phyloP scores from a whole-genome alignment of 2,797 vertebrate genomes.

The Vespertilio murinus region DNA sequence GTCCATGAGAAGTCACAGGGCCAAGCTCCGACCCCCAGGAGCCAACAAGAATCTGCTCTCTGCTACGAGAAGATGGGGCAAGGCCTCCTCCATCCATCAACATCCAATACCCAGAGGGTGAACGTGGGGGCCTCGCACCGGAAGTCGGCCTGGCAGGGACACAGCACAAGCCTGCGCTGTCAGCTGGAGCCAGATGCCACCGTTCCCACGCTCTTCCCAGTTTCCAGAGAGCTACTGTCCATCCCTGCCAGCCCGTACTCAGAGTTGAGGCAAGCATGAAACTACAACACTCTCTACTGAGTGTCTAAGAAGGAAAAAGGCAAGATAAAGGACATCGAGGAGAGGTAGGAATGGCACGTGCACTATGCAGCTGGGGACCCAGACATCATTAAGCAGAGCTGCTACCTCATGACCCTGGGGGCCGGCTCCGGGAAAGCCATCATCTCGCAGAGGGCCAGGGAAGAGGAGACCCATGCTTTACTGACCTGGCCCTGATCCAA shows the following conservation, averaged over 20 bases:
- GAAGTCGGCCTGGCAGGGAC: not conserved
- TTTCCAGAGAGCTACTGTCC: not conserved
- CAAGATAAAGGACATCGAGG: constrained; percentile 45
- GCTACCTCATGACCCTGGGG: not conserved
- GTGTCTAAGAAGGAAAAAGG: not conserved
- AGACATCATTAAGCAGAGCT: not conserved
- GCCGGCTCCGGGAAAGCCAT: not conserved
- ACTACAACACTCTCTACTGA: rapidly evolving
- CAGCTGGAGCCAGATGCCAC: not conserved
- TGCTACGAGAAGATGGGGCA: not conserved
- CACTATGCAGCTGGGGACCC: not conserved
- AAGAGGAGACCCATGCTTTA: not conserved
- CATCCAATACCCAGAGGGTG: not conserved
- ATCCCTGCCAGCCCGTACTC: rapidly evolving
- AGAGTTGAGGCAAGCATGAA: not conserved
- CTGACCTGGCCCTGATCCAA: not conserved
- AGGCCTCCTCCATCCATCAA: not conserved
- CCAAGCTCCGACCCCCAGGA: not conserved
- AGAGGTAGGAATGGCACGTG: not conserved
- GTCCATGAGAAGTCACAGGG: not conserved
- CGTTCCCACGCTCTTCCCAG: not conserved
- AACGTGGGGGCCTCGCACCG: rapidly evolving
- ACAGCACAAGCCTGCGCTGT: not conserved
- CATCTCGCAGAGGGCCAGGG: not conserved
- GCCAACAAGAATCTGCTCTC: not conserved